Percentiles rank a stretch among this genome's conserved stretches.
Evolutionary conservation across 2,888 invertebrate species (phyloP).

Genomic region (Candidula unifasciata): DNA sequence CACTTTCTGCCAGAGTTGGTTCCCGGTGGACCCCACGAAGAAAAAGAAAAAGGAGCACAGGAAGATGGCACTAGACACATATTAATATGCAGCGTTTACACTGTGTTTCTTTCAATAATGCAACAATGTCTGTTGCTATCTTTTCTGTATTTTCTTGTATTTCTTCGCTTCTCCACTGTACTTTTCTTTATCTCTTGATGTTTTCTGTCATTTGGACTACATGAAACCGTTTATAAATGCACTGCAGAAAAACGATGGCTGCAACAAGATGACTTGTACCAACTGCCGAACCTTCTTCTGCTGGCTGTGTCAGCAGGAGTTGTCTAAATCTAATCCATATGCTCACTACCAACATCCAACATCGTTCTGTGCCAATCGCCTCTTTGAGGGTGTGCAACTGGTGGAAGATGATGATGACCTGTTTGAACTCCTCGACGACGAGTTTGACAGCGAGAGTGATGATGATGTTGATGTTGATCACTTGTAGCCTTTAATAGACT

Average conservation of each 20-base stretch:
- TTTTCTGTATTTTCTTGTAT: too few species aligned
- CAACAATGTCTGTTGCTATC: too few species aligned
- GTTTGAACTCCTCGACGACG: constrained; percentile 16
- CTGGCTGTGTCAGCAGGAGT: constrained; percentile 81
- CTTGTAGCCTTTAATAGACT: constrained; percentile 16
- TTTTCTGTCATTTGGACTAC: too few species aligned
- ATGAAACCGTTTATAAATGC: neutral
- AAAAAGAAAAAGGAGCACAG: too few species aligned
- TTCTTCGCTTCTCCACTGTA: too few species aligned
- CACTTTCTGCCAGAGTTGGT: too few species aligned
- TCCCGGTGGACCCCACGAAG: too few species aligned
- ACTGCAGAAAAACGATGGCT: constrained; percentile 83
- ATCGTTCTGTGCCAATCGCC: constrained; percentile 80
- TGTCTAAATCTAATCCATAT: constrained; percentile 81
- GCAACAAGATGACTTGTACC: constrained; percentile 85
- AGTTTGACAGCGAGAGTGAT: constrained; percentile 14
- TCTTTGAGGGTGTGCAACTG: constrained; percentile 78
- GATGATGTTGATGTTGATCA: constrained; percentile 37
- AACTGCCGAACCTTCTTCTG: constrained; percentile 83
- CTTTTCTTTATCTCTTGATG: too few species aligned
- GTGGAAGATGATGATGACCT: constrained; percentile 31
- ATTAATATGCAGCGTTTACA: too few species aligned
- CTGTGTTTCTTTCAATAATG: too few species aligned
- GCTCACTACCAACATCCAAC: constrained; percentile 80
- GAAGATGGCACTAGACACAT: too few species aligned